phyloP scores from a whole-genome alignment of 2,888 invertebrate species.

The Cristatella mucedo region DNA sequence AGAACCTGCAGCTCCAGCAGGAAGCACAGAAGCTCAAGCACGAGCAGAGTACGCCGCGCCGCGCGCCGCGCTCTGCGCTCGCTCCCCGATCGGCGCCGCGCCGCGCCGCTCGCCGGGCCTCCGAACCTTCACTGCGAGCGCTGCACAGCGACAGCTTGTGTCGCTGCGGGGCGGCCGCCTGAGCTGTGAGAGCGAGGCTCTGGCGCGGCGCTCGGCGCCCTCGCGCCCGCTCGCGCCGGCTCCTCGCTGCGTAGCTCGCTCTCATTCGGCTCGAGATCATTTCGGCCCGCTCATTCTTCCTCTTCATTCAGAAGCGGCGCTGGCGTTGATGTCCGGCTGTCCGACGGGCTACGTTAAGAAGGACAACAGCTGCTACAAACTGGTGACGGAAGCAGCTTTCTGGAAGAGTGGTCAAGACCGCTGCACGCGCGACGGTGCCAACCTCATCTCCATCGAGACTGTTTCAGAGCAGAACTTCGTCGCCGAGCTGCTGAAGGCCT shows the following conservation, averaged over 20 bases:
- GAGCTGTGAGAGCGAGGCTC: too few relatives aligned
- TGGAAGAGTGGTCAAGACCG: constrained; percentile 9
- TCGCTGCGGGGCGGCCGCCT: too few relatives aligned
- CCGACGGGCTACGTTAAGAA: constrained; percentile 6
- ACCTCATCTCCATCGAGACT: constrained; percentile 3
- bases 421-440: constrained; percentile 6
- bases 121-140: too few relatives aligned
- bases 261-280: too few relatives aligned
- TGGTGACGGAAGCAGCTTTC: constrained; percentile 4
- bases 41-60: constrained; percentile 1
- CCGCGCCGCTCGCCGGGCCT: too few relatives aligned
- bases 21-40: constrained; percentile 4
- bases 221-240: too few relatives aligned
- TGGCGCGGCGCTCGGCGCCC: too few relatives aligned
- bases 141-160: too few relatives aligned
- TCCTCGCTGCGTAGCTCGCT: too few relatives aligned
- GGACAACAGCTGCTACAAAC: constrained; percentile 5
- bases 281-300: too few relatives aligned
- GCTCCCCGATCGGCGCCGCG: too few relatives aligned
- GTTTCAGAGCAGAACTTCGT: constrained; percentile 3
- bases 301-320: background rate
- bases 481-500: background rate
- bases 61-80: too few relatives aligned
- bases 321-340: constrained; percentile 5
- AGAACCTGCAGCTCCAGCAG: constrained; percentile 1